phyloP scores from a whole-genome alignment of 2,888 invertebrate genomes.

The Polydrusus cervinus region DNA sequence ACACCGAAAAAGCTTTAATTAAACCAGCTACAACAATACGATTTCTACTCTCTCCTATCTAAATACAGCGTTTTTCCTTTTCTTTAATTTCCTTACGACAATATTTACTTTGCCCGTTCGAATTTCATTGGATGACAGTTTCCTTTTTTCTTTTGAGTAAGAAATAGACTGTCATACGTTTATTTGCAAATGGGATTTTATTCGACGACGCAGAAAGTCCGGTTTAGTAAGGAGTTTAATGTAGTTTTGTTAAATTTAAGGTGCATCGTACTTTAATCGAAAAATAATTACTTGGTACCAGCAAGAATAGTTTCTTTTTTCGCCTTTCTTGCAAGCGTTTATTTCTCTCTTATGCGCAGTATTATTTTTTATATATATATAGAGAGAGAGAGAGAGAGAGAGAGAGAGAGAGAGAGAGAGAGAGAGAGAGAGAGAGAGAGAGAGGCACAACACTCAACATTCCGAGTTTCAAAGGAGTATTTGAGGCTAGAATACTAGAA shows the following conservation, averaged over 20 bases:
- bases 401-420: too few relatives aligned
- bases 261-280: too few relatives aligned
- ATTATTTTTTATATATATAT: too few relatives aligned
- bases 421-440: too few relatives aligned
- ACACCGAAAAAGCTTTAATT: slow-evolving; percentile 46
- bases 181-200: slow-evolving; percentile 39
- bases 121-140: slow-evolving; percentile 38
- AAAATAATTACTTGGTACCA: too few relatives aligned
- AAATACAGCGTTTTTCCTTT: slow-evolving; percentile 40
- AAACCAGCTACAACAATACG: slow-evolving; percentile 45
- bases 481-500: too few relatives aligned
- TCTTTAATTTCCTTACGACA: slow-evolving; percentile 48
- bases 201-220: background rate
- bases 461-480: too few relatives aligned
- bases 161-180: slow-evolving; percentile 50
- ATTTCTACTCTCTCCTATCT: slow-evolving; percentile 32
- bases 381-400: too few relatives aligned
- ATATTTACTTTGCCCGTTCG: slow-evolving; percentile 48
- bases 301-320: too few relatives aligned
- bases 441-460: too few relatives aligned
- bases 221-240: background rate
- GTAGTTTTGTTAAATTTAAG: background rate
- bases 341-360: too few relatives aligned
- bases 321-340: too few relatives aligned
- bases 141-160: slow-evolving; percentile 32